Percentiles rank a stretch among this genome's conserved stretches.
These are phyloP conservation scores for Brachionus asplanchnoidis DNA, from an alignment of 1,140 invertebrate species.

Conservation along the genomic window DNA sequence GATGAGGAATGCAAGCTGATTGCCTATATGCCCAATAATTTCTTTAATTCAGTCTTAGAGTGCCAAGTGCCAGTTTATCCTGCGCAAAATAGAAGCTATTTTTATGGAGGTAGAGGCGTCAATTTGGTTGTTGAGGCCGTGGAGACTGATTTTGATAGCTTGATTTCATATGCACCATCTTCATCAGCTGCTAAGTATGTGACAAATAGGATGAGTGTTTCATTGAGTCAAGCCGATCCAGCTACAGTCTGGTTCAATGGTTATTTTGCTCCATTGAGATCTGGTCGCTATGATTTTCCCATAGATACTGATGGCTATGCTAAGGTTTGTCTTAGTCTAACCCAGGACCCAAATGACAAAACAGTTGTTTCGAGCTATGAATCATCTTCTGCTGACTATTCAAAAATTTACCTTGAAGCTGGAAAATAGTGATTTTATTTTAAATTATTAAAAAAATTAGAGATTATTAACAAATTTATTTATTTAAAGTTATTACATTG, in stretches of 20 bases:
- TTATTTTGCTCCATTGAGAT: not conserved
- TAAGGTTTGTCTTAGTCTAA: not conserved
- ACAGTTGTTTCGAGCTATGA: not conserved
- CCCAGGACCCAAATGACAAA: not conserved
- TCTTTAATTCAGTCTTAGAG: not conserved
- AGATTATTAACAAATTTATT: not conserved
- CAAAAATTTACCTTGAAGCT: not conserved
- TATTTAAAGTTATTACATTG: not conserved
- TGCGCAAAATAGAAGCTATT: not conserved
- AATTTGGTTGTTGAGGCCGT: not conserved
- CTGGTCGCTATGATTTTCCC: not conserved
- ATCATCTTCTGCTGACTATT: not conserved
- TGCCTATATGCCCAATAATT: not conserved
- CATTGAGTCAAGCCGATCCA: not conserved
- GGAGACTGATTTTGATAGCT: not conserved
- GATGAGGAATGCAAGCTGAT: not conserved
- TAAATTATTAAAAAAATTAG: not conserved
- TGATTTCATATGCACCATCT: not conserved
- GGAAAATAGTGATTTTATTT: not conserved
- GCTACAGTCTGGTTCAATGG: not conserved
- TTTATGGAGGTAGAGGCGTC: slow-evolving; percentile 21
- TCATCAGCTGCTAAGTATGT: not conserved
- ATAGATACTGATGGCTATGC: slow-evolving; percentile 16
- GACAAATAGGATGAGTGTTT: not conserved
- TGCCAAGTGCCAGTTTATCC: not conserved